Percentiles rank a stretch among this genome's conserved stretches.
These are phyloP conservation scores for Anguilla rostrata DNA, from an alignment of 2,113 vertebrate species.

Conservation along the genomic window DNA sequence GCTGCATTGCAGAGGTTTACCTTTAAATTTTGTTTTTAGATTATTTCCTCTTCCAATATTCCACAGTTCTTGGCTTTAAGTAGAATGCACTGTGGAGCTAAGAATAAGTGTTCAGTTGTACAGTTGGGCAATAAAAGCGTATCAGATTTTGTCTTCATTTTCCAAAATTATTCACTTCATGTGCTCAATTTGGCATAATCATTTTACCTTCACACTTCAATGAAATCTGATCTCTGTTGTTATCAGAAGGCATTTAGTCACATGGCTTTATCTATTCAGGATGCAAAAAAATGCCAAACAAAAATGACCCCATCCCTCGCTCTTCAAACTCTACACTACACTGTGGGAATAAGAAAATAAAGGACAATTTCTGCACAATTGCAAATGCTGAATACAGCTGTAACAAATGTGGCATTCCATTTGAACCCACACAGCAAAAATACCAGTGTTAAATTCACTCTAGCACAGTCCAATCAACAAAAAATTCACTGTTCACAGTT, in stretches of 20 bases:
- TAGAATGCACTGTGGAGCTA: background rate
- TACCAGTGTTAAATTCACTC: no score
- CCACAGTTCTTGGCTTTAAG: no score
- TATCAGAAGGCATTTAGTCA: background rate
- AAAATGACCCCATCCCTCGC: no score
- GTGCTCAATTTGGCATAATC: slow-evolving; percentile 1
- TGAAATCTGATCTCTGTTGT: background rate
- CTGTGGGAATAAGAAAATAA: background rate
- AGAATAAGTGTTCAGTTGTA: background rate
- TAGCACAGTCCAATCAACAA: no score
- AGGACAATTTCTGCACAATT: background rate
- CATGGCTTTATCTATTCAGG: background rate
- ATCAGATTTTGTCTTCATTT: background rate
- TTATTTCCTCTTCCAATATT: no score
- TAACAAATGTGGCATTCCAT: no score
- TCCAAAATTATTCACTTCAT: background rate
- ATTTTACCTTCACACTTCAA: background rate
- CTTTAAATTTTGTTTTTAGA: no score
- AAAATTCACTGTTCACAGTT: no score
- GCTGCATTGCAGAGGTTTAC: no score
- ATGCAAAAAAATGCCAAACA: background rate
- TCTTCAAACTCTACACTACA: background rate
- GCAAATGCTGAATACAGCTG: no score
- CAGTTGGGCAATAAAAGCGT: background rate
- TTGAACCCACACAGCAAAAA: no score